Base-by-base conservation (phyloP, 2,797 vertebrate genomes). In the Loriculus beryllinus region DNA sequence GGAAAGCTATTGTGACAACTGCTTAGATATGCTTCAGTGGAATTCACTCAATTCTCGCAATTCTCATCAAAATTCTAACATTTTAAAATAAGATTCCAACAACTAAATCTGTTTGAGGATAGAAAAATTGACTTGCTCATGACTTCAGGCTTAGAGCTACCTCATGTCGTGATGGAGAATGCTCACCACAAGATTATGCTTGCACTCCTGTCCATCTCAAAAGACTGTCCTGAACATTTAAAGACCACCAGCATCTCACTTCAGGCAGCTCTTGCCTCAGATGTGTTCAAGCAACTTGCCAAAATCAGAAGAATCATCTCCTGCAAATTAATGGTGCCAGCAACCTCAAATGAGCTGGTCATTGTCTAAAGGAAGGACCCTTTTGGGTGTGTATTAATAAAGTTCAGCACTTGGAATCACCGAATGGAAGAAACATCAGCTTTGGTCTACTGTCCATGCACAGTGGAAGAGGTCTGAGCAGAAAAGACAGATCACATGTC, bases 401-500 rank as follows among this genome's bases (percentile, higher is more conserved):
- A 65, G 37, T 40, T 74, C 40, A 80, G 42, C 42, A 57, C 9
- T 42, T 0, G 60, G 23, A 68, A 91, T 23, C 49, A 74, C 11
- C 7, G 31, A 74, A 48, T 4, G 9, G 26, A 77, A 88, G 57
- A 86, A 70, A 10, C 8, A 65, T 35, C 82, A 91, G 52, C n/a
- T 91, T 68, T 52, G 31, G 40, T 49, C 51, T 88, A 18, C 14
- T 43, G 6, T 23, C 26, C 40, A 11, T 51, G 28, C 47, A 26
- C n/a, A 54, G 37, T 1, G 14, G 49, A 51, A 83, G 96, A 98
- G 97, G 98, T 96, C 98, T 98, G 98, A 98, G 98, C 82, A 98
- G 96, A 95, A 96, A 97, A 97, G 97, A 95, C 96, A 96, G 92
- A 98, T 98, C 98, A 98, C 11, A 10, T 12, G 37, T 52, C 88